A percentile compares a stretch with the other conserved stretches of the same genome.
Conservation (phyloP, 2,113 vertebrate species). For the Festucalex cinctus region DNA sequence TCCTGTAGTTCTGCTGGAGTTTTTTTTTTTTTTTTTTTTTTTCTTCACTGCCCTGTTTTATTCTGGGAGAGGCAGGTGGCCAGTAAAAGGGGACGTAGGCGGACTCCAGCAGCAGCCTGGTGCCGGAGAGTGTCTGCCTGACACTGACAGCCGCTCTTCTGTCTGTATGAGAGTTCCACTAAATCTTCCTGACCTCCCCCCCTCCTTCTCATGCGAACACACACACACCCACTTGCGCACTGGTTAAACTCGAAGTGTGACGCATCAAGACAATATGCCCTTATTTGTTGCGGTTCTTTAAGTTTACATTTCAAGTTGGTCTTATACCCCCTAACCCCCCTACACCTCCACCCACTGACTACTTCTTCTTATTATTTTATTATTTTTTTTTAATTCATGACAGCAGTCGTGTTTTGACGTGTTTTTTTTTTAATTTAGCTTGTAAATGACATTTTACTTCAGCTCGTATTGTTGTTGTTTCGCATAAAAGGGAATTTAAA, state of each 20-base stretch:
- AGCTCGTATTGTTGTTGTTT: not conserved
- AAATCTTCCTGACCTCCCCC: slow-evolving; percentile 43
- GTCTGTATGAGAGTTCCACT: slow-evolving; percentile 59
- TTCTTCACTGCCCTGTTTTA: slow-evolving; percentile 20
- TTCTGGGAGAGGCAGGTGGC: slow-evolving; percentile 61
- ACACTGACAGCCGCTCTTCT: slow-evolving; percentile 64
- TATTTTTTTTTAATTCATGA: too few relatives aligned
- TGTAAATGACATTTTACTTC: not conserved
- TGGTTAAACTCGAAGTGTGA: not conserved
- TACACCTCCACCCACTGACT: too few relatives aligned
- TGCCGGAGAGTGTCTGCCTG: slow-evolving; percentile 59
- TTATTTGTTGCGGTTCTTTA: not conserved
- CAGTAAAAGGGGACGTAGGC: slow-evolving; percentile 15
- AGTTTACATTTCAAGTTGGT: not conserved
- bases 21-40: not conserved
- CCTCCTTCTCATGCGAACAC: not conserved
- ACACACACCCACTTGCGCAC: not conserved
- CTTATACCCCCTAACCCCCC: too few relatives aligned
- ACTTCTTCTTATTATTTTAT: too few relatives aligned
- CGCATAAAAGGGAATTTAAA: too few relatives aligned
- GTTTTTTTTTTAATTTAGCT: too few relatives aligned
- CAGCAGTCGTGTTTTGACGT: too few relatives aligned
- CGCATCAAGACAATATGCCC: not conserved
- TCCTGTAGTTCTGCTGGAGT: slow-evolving; percentile 5
- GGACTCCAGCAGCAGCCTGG: slow-evolving; percentile 33